These are phyloP conservation scores for Steatornis caripensis DNA, from an alignment of 2,113 vertebrate species.

Conservation along the genomic window DNA sequence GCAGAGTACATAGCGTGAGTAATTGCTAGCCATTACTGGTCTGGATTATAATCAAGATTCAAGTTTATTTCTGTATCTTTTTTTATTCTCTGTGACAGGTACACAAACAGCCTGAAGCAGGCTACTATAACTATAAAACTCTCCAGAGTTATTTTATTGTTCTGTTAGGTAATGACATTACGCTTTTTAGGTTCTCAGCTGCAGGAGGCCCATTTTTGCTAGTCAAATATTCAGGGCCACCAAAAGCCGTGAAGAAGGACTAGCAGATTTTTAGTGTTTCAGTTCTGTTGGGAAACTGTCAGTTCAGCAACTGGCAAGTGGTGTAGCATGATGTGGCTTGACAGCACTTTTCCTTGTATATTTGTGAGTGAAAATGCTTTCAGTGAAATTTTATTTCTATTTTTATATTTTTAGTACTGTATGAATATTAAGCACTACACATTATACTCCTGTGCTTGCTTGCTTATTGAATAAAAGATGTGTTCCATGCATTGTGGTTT, in stretches of 20 bases:
- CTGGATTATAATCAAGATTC: background rate
- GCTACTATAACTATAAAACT: background rate
- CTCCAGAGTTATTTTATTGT: background rate
- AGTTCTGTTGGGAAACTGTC: constrained; percentile 4
- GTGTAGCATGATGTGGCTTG: constrained; percentile 60
- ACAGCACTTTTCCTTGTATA: constrained; percentile 56
- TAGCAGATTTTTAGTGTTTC: constrained; percentile 2
- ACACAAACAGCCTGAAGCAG: background rate
- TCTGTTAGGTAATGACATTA: background rate
- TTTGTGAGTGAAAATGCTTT: constrained; percentile 70
- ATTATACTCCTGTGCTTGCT: constrained; percentile 64
- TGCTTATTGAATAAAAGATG: constrained; percentile 75
- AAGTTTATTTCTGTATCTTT: background rate
- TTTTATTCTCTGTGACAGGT: background rate
- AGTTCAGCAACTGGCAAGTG: constrained; percentile 4
- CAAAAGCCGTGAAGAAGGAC: background rate
- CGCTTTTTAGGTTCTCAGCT: background rate
- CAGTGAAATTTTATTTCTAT: constrained; percentile 74
- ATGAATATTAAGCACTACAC: constrained; percentile 60
- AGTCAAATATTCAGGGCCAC: background rate
- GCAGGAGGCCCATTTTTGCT: background rate
- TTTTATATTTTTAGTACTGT: constrained; percentile 77
- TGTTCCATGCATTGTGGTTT: constrained; percentile 36
- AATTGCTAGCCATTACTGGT: background rate
- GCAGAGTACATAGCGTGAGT: background rate